These are phyloP conservation scores for Oncorhynchus gorbuscha DNA, from an alignment of 2,113 vertebrate species.

Conservation along the genomic window DNA sequence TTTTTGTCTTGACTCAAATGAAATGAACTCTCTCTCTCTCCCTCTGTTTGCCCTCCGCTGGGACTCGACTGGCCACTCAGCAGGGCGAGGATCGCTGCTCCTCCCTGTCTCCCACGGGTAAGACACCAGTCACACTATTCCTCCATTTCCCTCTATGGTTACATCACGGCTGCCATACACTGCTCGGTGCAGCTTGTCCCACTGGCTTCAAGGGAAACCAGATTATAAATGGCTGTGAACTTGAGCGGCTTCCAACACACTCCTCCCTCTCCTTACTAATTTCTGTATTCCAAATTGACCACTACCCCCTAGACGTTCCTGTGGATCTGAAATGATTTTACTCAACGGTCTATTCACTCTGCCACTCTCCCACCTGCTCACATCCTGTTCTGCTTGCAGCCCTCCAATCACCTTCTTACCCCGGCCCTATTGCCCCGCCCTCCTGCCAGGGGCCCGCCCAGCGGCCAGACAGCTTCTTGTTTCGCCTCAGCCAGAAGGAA, in stretches of 20 bases:
- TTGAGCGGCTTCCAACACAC: too few relatives aligned
- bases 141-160: background rate
- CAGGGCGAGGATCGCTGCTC: conserved; percentile 85
- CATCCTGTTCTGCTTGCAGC: conserved; percentile 66
- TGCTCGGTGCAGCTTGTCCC: too few relatives aligned
- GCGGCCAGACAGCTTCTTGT: conserved; percentile 92
- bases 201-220: background rate
- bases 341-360: background rate
- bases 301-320: too few relatives aligned
- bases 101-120: conserved; percentile 81
- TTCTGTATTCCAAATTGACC: too few relatives aligned
- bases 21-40: conserved; percentile 42
- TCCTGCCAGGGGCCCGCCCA: conserved; percentile 74
- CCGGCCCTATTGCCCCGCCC: conserved; percentile 71
- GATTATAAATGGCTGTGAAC: too few relatives aligned
- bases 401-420: conserved; percentile 82
- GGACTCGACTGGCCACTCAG: conserved; percentile 29
- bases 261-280: too few relatives aligned
- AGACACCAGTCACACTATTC: conserved; percentile 30
- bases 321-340: background rate
- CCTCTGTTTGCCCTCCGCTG: conserved; percentile 4
- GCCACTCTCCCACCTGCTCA: background rate
- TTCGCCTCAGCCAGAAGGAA: conserved; percentile 81
- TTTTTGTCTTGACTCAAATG: background rate
- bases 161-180: too few relatives aligned